Conservation (phyloP, 2,888 invertebrate species). For the Drosophila suboccidentalis region DNA sequence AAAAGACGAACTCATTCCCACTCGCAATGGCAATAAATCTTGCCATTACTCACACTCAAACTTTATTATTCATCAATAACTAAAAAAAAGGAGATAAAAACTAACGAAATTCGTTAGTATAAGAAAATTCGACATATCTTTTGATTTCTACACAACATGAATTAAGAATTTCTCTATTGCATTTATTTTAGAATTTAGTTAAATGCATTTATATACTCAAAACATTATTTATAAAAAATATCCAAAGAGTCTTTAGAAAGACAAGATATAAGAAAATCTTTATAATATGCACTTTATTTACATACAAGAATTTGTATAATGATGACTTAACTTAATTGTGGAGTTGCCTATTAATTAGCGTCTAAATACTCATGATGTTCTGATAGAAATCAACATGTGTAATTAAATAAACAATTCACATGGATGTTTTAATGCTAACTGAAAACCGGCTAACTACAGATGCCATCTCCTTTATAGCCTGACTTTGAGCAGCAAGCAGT, state of each 20-base stretch:
- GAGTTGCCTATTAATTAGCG: neutral
- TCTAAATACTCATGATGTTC: neutral
- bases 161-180: neutral
- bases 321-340: neutral
- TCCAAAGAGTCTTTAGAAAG: neutral
- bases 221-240: neutral
- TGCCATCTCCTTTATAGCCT: neutral
- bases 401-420: constrained; percentile 12
- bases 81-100: neutral
- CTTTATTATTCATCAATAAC: constrained; percentile 1
- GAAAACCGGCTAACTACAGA: constrained; percentile 1
- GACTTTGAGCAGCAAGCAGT: neutral
- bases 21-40: constrained; percentile 13
- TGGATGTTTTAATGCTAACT: neutral
- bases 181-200: neutral
- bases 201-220: neutral
- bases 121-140: neutral
- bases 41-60: constrained; percentile 6
- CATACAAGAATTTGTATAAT: neutral
- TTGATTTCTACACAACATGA: neutral
- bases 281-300: neutral
- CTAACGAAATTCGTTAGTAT: neutral
- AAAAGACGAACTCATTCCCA: constrained; percentile 41
- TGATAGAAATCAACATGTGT: constrained; percentile 6
- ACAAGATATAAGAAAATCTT: neutral